phyloP scores from a whole-genome alignment of 2,888 invertebrate genomes.

The Cephalotes varians region DNA sequence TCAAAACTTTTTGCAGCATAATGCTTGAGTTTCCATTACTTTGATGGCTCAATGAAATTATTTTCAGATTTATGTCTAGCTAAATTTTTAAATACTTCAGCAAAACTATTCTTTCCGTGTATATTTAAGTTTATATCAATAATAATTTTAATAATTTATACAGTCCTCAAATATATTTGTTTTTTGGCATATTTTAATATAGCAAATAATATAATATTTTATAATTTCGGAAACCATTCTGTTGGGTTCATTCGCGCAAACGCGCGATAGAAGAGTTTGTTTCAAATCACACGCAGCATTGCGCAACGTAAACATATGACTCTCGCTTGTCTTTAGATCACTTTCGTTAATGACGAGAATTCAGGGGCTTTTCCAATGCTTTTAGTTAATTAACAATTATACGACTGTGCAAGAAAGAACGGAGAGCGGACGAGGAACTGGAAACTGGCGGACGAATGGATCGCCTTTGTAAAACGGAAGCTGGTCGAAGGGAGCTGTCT shows the following conservation, averaged over 20 bases:
- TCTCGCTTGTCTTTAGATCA: conserved; percentile 29
- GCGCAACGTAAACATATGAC: background rate
- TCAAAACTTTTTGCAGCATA: no score
- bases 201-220: no score
- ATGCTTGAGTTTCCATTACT: no score
- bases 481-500: conserved; percentile 43
- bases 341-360: conserved; percentile 26
- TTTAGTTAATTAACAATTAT: conserved; percentile 64
- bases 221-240: background rate
- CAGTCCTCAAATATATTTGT: background rate
- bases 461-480: conserved; percentile 40
- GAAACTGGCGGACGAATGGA: conserved; percentile 23
- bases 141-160: background rate
- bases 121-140: background rate
- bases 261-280: background rate
- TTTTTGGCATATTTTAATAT: background rate
- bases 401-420: conserved; percentile 29
- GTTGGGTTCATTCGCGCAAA: no score
- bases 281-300: background rate
- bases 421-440: background rate
- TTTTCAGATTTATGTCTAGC: no score
- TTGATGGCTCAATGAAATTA: no score
- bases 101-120: no score
- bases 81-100: no score
- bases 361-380: conserved; percentile 16